phyloP scores from a whole-genome alignment of 2,888 invertebrate genomes.

The Drosophila testacea region DNA sequence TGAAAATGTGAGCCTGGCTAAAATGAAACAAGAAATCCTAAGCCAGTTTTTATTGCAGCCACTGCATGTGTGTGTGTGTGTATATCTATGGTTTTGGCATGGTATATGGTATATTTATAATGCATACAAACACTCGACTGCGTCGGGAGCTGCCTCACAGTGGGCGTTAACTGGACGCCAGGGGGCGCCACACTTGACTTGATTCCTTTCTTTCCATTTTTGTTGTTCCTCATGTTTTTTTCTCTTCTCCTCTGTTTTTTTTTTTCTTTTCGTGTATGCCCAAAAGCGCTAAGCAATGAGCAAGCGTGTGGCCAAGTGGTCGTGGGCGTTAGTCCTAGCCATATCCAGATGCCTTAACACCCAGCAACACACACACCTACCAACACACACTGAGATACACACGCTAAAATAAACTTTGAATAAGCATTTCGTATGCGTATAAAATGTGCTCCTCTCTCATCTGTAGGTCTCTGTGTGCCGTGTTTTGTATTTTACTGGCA shows the following conservation, averaged over 20 bases:
- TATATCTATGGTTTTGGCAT: constrained; percentile 51
- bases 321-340: constrained; percentile 54
- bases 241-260: constrained; percentile 12
- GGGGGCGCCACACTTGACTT: constrained; percentile 75
- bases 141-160: constrained; percentile 50
- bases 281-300: constrained; percentile 56
- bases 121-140: constrained; percentile 75
- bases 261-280: constrained; percentile 47
- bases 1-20: constrained; percentile 48
- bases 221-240: constrained; percentile 28
- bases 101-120: constrained; percentile 75
- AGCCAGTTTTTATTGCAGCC: constrained; percentile 58
- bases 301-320: constrained; percentile 55
- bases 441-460: constrained; percentile 41
- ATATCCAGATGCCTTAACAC: constrained; percentile 42
- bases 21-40: constrained; percentile 53
- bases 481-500: constrained; percentile 61
- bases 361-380: constrained; percentile 10
- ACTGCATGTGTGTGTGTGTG: constrained; percentile 3
- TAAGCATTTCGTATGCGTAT: constrained; percentile 74
- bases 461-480: constrained; percentile 36
- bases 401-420: constrained; percentile 76
- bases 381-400: constrained; percentile 22
- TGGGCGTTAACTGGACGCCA: constrained; percentile 68
- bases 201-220: constrained; percentile 61